Percentiles rank a stretch among this genome's conserved stretches.
These are phyloP conservation scores for Anneissia japonica DNA, from an alignment of 35 echinoderm and acorn worm species.

Conservation along the genomic window DNA sequence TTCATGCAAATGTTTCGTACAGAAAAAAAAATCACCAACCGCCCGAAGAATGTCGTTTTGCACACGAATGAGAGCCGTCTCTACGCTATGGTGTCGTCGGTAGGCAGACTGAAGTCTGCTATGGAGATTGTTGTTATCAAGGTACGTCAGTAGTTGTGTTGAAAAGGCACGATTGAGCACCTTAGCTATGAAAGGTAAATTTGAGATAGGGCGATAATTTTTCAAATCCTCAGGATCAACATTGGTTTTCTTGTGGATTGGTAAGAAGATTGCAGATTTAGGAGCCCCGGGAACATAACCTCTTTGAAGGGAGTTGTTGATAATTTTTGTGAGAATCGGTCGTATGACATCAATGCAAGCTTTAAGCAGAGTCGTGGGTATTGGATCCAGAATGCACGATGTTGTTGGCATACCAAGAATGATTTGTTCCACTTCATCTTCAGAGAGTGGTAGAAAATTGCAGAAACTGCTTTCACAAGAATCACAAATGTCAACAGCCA, in stretches of 20 bases:
- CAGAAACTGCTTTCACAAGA: too few relatives aligned
- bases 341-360: neutral
- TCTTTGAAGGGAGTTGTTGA: neutral
- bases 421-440: too few relatives aligned
- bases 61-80: constrained; percentile 35
- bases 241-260: neutral
- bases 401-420: too few relatives aligned
- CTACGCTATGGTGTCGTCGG: constrained; percentile 37
- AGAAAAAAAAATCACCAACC: too few relatives aligned
- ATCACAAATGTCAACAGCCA: too few relatives aligned
- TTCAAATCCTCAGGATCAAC: neutral
- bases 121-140: constrained; percentile 18
- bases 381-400: neutral
- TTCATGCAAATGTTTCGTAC: too few relatives aligned
- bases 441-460: too few relatives aligned
- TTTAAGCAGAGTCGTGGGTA: neutral
- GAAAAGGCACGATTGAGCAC: constrained; percentile 19
- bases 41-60: constrained; percentile 29
- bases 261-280: neutral
- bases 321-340: neutral
- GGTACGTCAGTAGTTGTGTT: constrained; percentile 31
- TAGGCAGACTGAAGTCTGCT: constrained; percentile 28
- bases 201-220: constrained; percentile 1
- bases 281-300: neutral
- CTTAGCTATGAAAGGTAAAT: constrained; percentile 5